Conservation (phyloP, 2,113 vertebrate genomes). For the Halcyon senegalensis region DNA sequence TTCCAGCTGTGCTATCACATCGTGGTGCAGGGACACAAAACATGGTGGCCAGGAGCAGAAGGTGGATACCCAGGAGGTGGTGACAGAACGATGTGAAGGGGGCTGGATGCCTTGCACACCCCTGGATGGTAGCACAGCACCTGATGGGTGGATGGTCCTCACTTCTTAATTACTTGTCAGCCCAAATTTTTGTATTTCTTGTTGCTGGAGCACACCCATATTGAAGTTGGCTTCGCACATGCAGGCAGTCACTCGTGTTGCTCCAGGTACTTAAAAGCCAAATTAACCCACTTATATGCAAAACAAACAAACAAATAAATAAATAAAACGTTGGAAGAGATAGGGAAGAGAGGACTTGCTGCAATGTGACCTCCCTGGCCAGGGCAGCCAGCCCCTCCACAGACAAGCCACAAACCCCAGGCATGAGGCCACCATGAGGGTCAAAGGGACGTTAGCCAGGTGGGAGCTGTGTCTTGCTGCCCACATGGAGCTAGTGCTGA, state of each 20-base stretch:
- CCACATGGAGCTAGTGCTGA: fast-evolving
- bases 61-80: neutral
- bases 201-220: neutral
- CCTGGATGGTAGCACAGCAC: fast-evolving
- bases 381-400: neutral
- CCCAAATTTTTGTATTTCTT: neutral
- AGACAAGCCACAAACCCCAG: neutral
- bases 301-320: neutral
- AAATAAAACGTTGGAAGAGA: neutral
- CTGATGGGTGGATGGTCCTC: fast-evolving
- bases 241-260: neutral
- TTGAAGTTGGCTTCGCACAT: neutral
- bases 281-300: neutral
- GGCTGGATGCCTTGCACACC: neutral
- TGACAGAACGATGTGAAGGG: neutral
- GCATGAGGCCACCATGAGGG: neutral
- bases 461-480: neutral
- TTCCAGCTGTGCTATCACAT: neutral
- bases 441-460: fast-evolving
- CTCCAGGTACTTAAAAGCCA: neutral
- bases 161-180: neutral
- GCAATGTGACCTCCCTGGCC: fast-evolving
- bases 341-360: neutral
- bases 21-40: neutral
- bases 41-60: neutral